A percentile compares a stretch with the other conserved stretches of the same genome.
phyloP scores from a whole-genome alignment of 2,888 invertebrate species.

The Diplazon laetatorius region DNA sequence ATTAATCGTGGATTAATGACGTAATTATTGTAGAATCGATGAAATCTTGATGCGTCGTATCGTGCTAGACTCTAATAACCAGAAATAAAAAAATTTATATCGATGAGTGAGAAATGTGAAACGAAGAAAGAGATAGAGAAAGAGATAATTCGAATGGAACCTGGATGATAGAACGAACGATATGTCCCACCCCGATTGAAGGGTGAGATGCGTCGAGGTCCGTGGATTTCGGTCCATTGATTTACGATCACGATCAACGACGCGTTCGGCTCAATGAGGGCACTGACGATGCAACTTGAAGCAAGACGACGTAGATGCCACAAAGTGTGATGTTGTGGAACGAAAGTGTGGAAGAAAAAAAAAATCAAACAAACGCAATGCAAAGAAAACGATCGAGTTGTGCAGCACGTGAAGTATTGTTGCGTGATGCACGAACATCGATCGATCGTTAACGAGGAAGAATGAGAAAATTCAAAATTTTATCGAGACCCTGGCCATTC shows the following conservation, averaged over 20 bases:
- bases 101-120: slow-evolving; percentile 26
- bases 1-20: slow-evolving; percentile 45
- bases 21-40: neutral
- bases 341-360: slow-evolving; percentile 12
- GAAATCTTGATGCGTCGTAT: neutral
- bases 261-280: slow-evolving; percentile 15
- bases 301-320: slow-evolving; percentile 12
- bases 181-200: slow-evolving; percentile 57
- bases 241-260: slow-evolving; percentile 40
- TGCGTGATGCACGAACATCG: slow-evolving; percentile 29
- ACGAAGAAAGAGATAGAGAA: slow-evolving; percentile 12
- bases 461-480: slow-evolving; percentile 64
- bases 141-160: neutral
- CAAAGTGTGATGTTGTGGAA: neutral
- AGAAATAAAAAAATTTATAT: slow-evolving; percentile 13
- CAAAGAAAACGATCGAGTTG: slow-evolving; percentile 31
- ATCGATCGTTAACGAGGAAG: slow-evolving; percentile 31
- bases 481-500: slow-evolving; percentile 62
- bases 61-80: slow-evolving; percentile 19
- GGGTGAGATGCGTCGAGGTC: slow-evolving; percentile 62
- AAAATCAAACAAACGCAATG: neutral
- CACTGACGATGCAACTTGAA: slow-evolving; percentile 32
- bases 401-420: slow-evolving; percentile 16
- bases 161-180: slow-evolving; percentile 15
- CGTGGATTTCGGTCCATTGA: neutral